Conservation (phyloP, 2,113 vertebrate species). For the Paedocypris sp. region DNA sequence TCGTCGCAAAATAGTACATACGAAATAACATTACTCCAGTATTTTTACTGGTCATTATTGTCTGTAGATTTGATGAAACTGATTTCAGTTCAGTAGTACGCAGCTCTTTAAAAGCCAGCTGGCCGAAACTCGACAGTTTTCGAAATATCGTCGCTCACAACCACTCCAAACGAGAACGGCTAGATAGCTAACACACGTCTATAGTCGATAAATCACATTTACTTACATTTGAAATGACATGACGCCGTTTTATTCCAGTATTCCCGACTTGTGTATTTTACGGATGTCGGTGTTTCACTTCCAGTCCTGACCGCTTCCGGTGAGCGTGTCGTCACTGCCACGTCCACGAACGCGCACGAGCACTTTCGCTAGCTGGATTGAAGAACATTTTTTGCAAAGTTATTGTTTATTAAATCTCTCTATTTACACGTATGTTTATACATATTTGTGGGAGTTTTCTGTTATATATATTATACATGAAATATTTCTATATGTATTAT, state of each 20-base stretch:
- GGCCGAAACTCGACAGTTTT: not conserved
- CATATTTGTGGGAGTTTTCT: too few species aligned
- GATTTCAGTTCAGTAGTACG: not conserved
- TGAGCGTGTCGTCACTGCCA: conserved; percentile 59
- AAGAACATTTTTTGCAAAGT: too few species aligned
- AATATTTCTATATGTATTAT: too few species aligned
- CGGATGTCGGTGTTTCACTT: conserved; percentile 50
- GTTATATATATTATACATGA: too few species aligned
- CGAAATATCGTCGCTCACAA: not conserved
- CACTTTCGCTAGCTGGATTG: not conserved
- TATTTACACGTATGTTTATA: too few species aligned
- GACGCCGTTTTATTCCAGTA: conserved; percentile 8
- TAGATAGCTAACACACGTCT: not conserved
- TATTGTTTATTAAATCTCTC: too few species aligned
- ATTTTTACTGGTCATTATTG: not conserved
- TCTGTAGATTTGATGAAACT: not conserved
- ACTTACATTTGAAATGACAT: conserved; percentile 20
- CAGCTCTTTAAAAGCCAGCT: not conserved
- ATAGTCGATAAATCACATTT: not conserved
- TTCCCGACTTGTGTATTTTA: conserved; percentile 32
- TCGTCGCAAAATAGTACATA: not conserved
- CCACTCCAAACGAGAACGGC: not conserved
- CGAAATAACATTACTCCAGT: too few species aligned
- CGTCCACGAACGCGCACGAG: conserved; percentile 44
- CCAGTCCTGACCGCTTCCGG: conserved; percentile 60